Conservation (phyloP, 2,888 invertebrate genomes). For the Polydrusus tereticollis region DNA sequence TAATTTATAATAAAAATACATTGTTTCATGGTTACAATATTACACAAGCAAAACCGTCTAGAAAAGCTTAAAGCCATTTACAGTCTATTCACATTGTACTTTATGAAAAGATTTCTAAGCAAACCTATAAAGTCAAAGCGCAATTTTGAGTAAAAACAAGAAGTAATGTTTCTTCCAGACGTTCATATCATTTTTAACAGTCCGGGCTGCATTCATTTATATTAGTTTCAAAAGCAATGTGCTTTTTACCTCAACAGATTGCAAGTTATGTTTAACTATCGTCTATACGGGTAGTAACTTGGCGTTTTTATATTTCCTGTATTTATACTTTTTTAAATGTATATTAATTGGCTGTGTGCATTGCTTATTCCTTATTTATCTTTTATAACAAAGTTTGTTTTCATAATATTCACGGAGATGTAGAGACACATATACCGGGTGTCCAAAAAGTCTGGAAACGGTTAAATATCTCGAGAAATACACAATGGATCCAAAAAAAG, state of each 20-base stretch:
- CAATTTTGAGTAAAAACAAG: not conserved
- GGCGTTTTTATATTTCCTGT: not conserved
- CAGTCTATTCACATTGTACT: conserved; percentile 5
- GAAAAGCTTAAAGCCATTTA: conserved; percentile 10
- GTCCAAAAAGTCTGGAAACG: too few relatives aligned
- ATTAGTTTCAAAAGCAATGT: not conserved
- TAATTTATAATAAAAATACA: not conserved
- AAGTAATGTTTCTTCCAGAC: conserved; percentile 7
- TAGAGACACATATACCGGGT: too few relatives aligned
- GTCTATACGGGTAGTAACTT: not conserved
- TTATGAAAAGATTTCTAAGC: not conserved
- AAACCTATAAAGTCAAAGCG: not conserved
- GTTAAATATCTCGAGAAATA: too few relatives aligned
- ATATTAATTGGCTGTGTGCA: too few relatives aligned
- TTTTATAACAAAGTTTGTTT: too few relatives aligned
- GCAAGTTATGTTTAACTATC: not conserved
- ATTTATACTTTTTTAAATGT: too few relatives aligned
- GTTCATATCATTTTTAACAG: not conserved
- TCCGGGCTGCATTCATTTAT: not conserved
- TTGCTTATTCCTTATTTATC: too few relatives aligned
- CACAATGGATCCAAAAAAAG: too few relatives aligned
- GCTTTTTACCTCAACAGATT: conserved; percentile 2
- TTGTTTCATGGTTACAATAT: not conserved
- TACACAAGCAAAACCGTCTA: conserved; percentile 17
- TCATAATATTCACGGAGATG: too few relatives aligned